Conservation (phyloP, 2,888 invertebrate genomes). For the Chymomyza caudatula region DNA sequence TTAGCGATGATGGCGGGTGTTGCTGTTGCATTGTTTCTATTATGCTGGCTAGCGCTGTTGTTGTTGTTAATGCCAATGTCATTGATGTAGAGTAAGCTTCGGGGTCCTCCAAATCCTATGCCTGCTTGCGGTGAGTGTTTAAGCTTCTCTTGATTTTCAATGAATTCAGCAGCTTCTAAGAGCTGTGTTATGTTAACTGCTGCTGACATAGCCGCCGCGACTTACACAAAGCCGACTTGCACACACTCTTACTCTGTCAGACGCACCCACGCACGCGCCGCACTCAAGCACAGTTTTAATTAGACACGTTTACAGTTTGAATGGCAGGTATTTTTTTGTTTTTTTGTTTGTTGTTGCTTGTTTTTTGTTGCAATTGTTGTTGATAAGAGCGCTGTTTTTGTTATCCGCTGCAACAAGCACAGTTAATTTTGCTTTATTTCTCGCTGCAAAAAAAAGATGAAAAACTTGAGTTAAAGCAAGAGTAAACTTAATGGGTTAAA, state of each 20-base stretch:
- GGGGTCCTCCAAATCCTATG: constrained; percentile 15
- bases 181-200: constrained; percentile 67
- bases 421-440: constrained; percentile 6
- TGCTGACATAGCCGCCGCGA: constrained; percentile 64
- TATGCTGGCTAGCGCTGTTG: constrained; percentile 60
- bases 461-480: constrained; percentile 4
- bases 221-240: constrained; percentile 10
- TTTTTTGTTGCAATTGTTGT: constrained; percentile 11
- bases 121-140: constrained; percentile 3
- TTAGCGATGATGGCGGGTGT: constrained; percentile 35
- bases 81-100: constrained; percentile 26
- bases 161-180: constrained; percentile 74
- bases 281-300: background rate
- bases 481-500: constrained; percentile 1
- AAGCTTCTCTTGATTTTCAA: constrained; percentile 75
- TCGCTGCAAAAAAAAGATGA: constrained; percentile 37
- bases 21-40: constrained; percentile 48
- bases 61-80: constrained; percentile 38
- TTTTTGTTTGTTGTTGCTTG: constrained; percentile 18
- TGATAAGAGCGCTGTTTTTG: background rate
- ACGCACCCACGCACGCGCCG: constrained; percentile 16
- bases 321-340: constrained; percentile 10
- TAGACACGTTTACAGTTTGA: constrained; percentile 50
- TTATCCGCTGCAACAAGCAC: constrained; percentile 29
- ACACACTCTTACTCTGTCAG: constrained; percentile 22